Percentiles rank a stretch among this genome's conserved stretches.
Evolutionary conservation across 2,797 vertebrate species (phyloP).

Genomic region (Melanotaenia nigrans): DNA sequence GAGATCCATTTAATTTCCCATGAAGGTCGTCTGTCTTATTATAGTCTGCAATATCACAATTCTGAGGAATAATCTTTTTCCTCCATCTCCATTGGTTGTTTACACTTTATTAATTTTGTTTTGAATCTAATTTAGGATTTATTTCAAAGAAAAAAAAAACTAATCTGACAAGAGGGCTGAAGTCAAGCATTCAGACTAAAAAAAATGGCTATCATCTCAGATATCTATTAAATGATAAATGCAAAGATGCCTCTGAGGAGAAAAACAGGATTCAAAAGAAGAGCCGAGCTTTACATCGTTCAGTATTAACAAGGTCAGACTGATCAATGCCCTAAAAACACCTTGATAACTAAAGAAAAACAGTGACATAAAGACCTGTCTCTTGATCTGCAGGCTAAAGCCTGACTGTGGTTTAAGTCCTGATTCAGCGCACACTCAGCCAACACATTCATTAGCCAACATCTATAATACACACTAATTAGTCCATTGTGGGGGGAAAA

Average conservation of each 20-base stretch:
- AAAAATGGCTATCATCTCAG: neutral
- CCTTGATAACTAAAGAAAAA: conserved; percentile 27
- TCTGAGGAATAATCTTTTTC: conserved; percentile 12
- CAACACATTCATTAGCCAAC: conserved; percentile 71
- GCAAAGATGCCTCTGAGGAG: neutral
- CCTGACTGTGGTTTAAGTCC: conserved; percentile 62
- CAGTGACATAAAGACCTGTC: conserved; percentile 33
- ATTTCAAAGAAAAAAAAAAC: too few species aligned
- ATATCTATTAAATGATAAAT: neutral
- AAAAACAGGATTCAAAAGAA: conserved; percentile 4
- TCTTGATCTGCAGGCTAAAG: conserved; percentile 50
- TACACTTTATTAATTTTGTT: neutral
- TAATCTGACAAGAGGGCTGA: neutral
- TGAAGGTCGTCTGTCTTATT: conserved; percentile 40
- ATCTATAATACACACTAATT: conserved; percentile 73
- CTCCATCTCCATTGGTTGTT: neutral
- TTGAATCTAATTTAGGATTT: too few species aligned
- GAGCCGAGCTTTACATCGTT: conserved; percentile 20
- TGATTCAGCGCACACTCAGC: conserved; percentile 69
- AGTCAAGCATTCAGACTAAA: neutral
- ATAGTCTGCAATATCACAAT: conserved; percentile 2
- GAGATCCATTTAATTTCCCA: conserved; percentile 38
- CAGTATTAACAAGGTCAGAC: conserved; percentile 13
- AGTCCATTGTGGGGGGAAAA: conserved; percentile 46
- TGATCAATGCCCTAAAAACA: conserved; percentile 35